A percentile compares a stretch with the other conserved stretches of the same genome.
These are phyloP conservation scores for Halichoeres trimaculatus DNA, from an alignment of 2,113 vertebrate genomes.

Conservation along the genomic window DNA sequence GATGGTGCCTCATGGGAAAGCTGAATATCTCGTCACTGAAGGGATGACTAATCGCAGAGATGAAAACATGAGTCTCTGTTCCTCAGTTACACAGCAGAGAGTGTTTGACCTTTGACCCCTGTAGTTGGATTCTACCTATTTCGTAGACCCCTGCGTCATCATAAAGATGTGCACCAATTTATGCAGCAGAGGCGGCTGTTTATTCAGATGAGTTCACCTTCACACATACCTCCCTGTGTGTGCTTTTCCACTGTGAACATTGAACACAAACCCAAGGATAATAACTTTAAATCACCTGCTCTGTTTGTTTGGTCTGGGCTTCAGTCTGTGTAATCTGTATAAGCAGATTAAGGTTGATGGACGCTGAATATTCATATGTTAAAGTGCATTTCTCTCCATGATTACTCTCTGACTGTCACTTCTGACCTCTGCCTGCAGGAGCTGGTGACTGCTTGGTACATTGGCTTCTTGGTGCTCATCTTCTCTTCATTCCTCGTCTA, in stretches of 20 bases:
- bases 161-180: too few relatives aligned
- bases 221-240: neutral
- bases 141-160: too few relatives aligned
- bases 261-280: neutral
- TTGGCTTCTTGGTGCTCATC: constrained; percentile 98
- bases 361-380: neutral
- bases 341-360: neutral
- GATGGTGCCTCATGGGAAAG: too few relatives aligned
- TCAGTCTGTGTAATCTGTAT: neutral
- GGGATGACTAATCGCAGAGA: too few relatives aligned
- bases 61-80: too few relatives aligned
- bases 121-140: too few relatives aligned
- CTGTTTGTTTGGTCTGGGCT: neutral
- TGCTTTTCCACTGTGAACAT: neutral
- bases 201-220: neutral
- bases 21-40: too few relatives aligned
- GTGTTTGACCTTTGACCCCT: too few relatives aligned
- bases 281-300: neutral
- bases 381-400: neutral
- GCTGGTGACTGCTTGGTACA: constrained; percentile 99
- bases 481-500: constrained; percentile 99
- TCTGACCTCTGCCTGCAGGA: constrained; percentile 83
- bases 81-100: too few relatives aligned
- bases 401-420: constrained; percentile 11
- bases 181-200: too few relatives aligned